phyloP scores from a whole-genome alignment of 2,888 invertebrate genomes.

The Cheilosia pagana region DNA sequence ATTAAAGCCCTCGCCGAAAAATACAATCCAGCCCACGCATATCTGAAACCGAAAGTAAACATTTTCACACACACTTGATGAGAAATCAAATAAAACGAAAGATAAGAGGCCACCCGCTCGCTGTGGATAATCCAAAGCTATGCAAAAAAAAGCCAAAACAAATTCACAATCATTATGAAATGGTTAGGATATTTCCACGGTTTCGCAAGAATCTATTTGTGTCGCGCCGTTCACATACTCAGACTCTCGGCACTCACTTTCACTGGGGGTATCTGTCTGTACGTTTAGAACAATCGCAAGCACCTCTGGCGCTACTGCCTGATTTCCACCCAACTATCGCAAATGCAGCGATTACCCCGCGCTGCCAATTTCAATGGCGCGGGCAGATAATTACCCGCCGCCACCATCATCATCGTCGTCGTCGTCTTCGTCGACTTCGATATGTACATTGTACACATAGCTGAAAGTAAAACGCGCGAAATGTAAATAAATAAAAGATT shows the following conservation, averaged over 20 bases:
- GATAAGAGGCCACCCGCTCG: slow-evolving; percentile 27
- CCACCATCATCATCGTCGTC: background rate
- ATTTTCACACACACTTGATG: slow-evolving; percentile 20
- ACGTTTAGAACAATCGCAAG: slow-evolving; percentile 16
- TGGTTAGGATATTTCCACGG: slow-evolving; percentile 41
- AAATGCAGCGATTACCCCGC: slow-evolving; percentile 19
- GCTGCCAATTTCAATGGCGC: slow-evolving; percentile 18
- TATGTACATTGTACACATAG: background rate
- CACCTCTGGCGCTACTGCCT: background rate
- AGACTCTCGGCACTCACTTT: slow-evolving; percentile 6
- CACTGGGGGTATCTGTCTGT: background rate
- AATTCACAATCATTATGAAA: slow-evolving; percentile 38
- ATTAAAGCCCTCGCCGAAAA: background rate
- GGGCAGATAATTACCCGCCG: slow-evolving; percentile 21
- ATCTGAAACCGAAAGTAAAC: slow-evolving; percentile 23
- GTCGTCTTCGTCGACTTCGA: background rate
- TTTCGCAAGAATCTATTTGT: slow-evolving; percentile 58
- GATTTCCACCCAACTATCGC: slow-evolving; percentile 1
- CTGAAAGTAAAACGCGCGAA: slow-evolving; percentile 33
- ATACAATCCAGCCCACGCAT: too few relatives aligned
- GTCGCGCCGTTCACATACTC: slow-evolving; percentile 15
- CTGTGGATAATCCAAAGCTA: slow-evolving; percentile 32
- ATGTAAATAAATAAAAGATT: slow-evolving; percentile 54
- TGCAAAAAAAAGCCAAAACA: slow-evolving; percentile 5
- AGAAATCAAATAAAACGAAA: slow-evolving; percentile 22